phyloP scores from a whole-genome alignment of 2,113 vertebrate genomes.

The Amphiprion ocellaris region DNA sequence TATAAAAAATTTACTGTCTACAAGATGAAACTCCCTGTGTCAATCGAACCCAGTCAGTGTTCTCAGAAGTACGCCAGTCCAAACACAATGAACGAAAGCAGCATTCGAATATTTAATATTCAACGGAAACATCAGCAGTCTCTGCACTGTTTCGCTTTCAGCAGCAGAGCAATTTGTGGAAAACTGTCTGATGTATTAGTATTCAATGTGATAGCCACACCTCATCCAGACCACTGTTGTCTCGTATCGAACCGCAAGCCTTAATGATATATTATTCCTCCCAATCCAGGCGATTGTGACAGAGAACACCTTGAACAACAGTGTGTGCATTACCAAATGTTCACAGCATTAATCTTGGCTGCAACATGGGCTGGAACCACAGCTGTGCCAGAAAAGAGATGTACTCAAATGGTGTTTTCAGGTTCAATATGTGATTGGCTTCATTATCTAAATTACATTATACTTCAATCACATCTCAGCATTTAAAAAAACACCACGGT shows the following conservation, averaged over 20 bases:
- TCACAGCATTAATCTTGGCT: conserved; percentile 54
- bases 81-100: neutral
- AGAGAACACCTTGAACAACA: conserved; percentile 61
- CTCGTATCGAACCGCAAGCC: conserved; percentile 47
- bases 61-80: neutral
- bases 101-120: conserved; percentile 29
- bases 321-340: conserved; percentile 33
- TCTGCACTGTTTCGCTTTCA: conserved; percentile 12
- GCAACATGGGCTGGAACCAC: conserved; percentile 32
- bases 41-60: neutral
- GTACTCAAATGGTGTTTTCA: conserved; percentile 18
- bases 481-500: neutral
- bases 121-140: conserved; percentile 16
- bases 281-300: conserved; percentile 41
- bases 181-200: conserved; percentile 48
- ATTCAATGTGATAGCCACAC: conserved; percentile 46
- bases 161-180: conserved; percentile 2
- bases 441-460: conserved; percentile 44
- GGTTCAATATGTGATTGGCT: conserved; percentile 46
- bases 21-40: neutral
- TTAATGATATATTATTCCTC: conserved; percentile 63
- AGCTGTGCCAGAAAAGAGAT: conserved; percentile 45
- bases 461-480: conserved; percentile 42
- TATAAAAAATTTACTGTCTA: neutral
- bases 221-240: conserved; percentile 38